Conservation (phyloP, 2,888 invertebrate genomes). For the Mesoligia furuncula region DNA sequence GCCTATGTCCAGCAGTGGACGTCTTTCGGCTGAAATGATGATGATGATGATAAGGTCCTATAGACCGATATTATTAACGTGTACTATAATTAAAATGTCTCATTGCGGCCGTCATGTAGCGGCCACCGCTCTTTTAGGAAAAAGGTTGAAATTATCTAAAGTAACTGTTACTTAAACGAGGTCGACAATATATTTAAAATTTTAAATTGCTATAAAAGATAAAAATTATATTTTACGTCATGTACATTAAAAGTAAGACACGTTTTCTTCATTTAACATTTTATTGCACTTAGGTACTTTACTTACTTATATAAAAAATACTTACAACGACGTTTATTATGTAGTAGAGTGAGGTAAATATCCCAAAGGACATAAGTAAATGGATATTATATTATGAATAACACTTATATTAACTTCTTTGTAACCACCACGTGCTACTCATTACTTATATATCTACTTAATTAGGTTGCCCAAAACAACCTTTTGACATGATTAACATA, state of each 20-base stretch:
- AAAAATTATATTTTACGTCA: neutral
- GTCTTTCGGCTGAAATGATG: no score
- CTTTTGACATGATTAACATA: neutral
- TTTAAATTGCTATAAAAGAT: neutral
- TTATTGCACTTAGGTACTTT: neutral
- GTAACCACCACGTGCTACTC: neutral
- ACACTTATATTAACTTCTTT: neutral
- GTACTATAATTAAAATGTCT: no score
- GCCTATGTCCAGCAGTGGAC: no score
- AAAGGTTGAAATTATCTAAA: no score
- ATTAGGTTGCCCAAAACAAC: neutral
- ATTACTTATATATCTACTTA: neutral
- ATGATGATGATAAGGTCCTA: no score
- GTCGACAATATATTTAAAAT: neutral
- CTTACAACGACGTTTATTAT: neutral
- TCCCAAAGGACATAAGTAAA: neutral
- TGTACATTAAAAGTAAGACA: neutral
- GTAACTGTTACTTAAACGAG: neutral
- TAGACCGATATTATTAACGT: no score
- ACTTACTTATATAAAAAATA: no score
- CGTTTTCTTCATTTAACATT: neutral
- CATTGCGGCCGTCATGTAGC: no score
- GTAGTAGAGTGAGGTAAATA: neutral
- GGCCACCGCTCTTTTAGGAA: no score
- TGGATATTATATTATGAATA: neutral